Conservation (phyloP, 2,888 invertebrate species). For the Volucella zonaria region DNA sequence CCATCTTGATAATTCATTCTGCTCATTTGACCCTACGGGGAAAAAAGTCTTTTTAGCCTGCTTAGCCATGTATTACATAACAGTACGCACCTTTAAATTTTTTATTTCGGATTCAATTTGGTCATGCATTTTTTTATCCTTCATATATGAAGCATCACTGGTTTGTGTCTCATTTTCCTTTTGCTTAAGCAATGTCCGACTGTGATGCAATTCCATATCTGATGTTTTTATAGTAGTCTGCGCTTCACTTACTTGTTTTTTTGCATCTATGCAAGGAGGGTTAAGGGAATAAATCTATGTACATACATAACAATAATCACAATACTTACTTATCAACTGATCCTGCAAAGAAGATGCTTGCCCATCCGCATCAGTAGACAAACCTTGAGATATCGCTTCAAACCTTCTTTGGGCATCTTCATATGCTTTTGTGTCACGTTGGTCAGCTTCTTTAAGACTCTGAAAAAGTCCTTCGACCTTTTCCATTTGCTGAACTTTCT, state of each 20-base stretch:
- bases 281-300: background rate
- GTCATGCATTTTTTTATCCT: constrained; percentile 86
- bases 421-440: constrained; percentile 87
- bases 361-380: constrained; percentile 90
- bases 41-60: background rate
- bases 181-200: constrained; percentile 85
- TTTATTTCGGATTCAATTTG: constrained; percentile 84
- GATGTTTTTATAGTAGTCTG: constrained; percentile 91
- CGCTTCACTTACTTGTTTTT: constrained; percentile 89
- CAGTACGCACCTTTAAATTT: constrained; percentile 83
- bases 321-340: constrained; percentile 89
- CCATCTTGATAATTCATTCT: constrained; percentile 86
- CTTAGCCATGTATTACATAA: background rate
- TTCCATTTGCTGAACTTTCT: constrained; percentile 85
- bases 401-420: constrained; percentile 89
- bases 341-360: constrained; percentile 93
- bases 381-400: constrained; percentile 92
- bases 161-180: constrained; percentile 87
- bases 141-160: constrained; percentile 87
- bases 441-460: constrained; percentile 87
- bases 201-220: constrained; percentile 88
- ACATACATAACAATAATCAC: background rate
- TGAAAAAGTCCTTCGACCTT: constrained; percentile 87
- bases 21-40: constrained; percentile 83
- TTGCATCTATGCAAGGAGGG: constrained; percentile 85